phyloP scores from a whole-genome alignment of 2,797 vertebrate species.

The Lerista edwardsae region DNA sequence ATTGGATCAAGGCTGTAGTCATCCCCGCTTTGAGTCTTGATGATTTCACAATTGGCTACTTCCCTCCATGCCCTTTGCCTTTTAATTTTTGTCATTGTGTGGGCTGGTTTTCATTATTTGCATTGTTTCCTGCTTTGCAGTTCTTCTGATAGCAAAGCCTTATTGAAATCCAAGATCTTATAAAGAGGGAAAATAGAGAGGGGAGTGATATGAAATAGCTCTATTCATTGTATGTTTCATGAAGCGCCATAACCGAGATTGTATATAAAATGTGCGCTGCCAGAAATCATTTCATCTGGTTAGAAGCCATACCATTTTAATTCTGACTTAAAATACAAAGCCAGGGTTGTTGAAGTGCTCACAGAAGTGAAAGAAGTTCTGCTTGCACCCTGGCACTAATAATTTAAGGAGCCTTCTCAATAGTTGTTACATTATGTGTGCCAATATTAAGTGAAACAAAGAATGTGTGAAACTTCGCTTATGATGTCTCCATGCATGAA shows the following conservation, averaged over 20 bases:
- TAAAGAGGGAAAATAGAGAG: neutral
- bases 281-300: neutral
- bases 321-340: neutral
- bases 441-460: constrained; percentile 4
- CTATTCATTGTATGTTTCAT: neutral
- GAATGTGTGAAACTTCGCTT: constrained; percentile 17
- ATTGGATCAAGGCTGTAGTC: neutral
- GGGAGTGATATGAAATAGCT: constrained; percentile 11
- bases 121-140: constrained; percentile 26
- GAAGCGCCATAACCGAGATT: constrained; percentile 6
- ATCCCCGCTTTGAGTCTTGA: neutral
- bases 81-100: constrained; percentile 16
- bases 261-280: neutral
- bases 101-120: constrained; percentile 24
- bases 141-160: constrained; percentile 36
- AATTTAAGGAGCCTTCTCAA: neutral
- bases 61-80: neutral
- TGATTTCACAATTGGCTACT: constrained; percentile 16
- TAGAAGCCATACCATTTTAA: neutral
- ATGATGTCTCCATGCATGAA: neutral
- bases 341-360: constrained; percentile 22
- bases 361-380: neutral
- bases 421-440: constrained; percentile 18
- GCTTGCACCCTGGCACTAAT: constrained; percentile 17
- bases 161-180: constrained; percentile 3